A percentile compares a stretch with the other conserved stretches of the same genome.
phyloP scores from a whole-genome alignment of 1,140 invertebrate genomes.

The Pachypeltis micranthus region DNA sequence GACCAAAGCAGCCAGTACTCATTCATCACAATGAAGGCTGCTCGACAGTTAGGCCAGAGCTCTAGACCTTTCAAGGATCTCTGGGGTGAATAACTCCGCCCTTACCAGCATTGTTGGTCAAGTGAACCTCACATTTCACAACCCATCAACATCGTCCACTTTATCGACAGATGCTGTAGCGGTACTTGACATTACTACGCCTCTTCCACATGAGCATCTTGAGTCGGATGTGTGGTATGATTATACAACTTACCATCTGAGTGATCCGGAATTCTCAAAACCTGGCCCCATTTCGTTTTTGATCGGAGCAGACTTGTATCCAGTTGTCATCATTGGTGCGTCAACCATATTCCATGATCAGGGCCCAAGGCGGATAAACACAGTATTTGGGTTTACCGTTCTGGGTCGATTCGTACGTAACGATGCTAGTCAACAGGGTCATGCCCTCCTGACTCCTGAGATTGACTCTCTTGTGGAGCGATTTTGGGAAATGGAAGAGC shows the following conservation, averaged over 20 bases:
- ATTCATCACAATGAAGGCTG: background rate
- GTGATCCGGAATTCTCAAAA: no score
- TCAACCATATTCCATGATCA: no score
- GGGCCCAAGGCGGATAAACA: background rate
- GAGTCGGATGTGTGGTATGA: background rate
- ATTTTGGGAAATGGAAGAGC: background rate
- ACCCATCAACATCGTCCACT: background rate
- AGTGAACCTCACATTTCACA: background rate
- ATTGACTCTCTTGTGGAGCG: background rate
- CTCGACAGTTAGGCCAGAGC: no score
- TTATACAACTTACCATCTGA: background rate
- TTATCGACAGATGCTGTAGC: no score
- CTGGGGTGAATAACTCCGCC: no score
- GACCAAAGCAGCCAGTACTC: background rate
- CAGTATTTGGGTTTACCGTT: no score
- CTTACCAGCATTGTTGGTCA: no score
- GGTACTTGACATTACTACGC: no score
- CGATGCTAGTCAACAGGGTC: background rate
- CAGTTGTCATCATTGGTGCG: no score
- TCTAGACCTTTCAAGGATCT: no score
- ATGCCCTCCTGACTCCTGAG: background rate
- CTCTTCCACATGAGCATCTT: background rate
- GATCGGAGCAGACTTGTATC: no score
- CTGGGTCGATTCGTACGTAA: no score
- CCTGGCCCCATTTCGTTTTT: background rate